Percentiles rank a stretch among this genome's conserved stretches.
phyloP scores from a whole-genome alignment of 2,797 vertebrate genomes.

The Eidolon dupreanum region DNA sequence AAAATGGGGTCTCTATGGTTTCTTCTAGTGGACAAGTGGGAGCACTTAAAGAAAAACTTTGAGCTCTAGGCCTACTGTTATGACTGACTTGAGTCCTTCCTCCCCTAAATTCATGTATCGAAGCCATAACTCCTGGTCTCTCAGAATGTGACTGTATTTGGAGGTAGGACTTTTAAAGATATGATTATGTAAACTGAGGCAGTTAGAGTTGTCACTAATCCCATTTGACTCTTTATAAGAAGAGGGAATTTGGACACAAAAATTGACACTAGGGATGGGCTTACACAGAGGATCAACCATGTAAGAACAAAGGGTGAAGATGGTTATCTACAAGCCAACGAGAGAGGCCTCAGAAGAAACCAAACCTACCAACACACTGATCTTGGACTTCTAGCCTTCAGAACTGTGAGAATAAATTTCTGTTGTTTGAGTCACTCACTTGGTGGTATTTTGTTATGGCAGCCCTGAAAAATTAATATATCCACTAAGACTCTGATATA shows the following conservation, averaged over 20 bases:
- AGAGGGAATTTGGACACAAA: neutral
- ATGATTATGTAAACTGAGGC: neutral
- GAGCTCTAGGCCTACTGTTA: neutral
- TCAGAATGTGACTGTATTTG: neutral
- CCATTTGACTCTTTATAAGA: neutral
- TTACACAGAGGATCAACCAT: neutral
- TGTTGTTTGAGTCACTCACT: neutral
- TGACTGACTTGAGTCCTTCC: neutral
- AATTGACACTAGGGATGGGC: neutral
- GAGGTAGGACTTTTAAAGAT: neutral
- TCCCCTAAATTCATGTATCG: neutral
- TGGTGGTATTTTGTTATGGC: neutral
- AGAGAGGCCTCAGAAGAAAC: neutral
- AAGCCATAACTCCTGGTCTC: neutral
- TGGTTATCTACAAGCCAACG: neutral
- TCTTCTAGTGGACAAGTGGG: neutral
- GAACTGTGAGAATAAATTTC: neutral
- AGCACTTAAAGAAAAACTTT: neutral
- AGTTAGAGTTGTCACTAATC: neutral
- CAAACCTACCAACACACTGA: neutral
- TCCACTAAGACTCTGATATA: neutral
- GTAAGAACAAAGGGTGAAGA: neutral
- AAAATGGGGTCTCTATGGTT: neutral
- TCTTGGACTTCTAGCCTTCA: neutral
- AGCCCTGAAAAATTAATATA: neutral